These are phyloP conservation scores for Dasyprocta punctata DNA, from an alignment of 2,113 vertebrate species.

Conservation along the genomic window DNA sequence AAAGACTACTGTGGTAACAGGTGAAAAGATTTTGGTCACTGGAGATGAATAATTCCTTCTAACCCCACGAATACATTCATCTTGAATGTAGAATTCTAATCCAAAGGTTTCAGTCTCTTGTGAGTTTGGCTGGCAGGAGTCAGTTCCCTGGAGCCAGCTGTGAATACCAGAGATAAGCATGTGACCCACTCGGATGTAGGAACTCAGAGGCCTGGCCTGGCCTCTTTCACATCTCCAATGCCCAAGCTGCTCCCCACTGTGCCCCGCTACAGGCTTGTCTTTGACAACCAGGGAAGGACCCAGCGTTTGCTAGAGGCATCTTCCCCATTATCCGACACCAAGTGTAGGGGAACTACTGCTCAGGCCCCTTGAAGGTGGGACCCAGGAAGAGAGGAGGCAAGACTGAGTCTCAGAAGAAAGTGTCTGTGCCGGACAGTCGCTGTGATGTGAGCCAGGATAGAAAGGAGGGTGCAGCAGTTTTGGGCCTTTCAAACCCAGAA, in stretches of 20 bases:
- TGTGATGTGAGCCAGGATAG: neutral
- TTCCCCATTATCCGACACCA: neutral
- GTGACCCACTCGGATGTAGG: neutral
- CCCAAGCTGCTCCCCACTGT: neutral
- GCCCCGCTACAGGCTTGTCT: neutral
- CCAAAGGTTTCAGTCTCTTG: conserved; percentile 28
- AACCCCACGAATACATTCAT: neutral
- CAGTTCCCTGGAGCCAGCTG: neutral
- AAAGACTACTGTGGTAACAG: conserved; percentile 40
- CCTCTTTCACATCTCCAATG: neutral
- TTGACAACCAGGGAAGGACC: neutral
- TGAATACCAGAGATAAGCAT: neutral
- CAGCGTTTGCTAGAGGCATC: neutral
- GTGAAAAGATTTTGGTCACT: conserved; percentile 56
- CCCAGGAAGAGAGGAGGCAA: neutral
- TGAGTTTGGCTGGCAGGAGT: conserved; percentile 7
- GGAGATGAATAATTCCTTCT: neutral
- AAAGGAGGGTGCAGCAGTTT: neutral
- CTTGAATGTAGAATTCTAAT: conserved; percentile 49
- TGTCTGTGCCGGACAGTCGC: neutral
- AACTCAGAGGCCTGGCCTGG: neutral
- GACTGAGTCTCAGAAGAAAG: neutral
- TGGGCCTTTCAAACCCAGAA: neutral
- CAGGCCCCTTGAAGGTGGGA: neutral
- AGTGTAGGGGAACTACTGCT: neutral